Base-by-base conservation (phyloP, 64 coral and sea anemone genomes). In the Actinia tenebrosa region DNA sequence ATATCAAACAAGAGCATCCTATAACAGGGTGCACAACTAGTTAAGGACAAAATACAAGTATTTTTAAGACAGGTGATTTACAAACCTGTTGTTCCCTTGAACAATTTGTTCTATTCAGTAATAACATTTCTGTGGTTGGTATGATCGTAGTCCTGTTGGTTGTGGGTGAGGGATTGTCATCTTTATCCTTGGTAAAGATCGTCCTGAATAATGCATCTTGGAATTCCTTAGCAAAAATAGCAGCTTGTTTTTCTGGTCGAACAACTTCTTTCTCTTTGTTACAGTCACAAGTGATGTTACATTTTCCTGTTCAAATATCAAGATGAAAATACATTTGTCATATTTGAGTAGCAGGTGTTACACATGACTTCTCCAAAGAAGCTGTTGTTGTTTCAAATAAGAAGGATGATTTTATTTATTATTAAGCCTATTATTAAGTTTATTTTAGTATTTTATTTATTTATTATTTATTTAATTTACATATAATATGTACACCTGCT, bases 141-240 rank as follows among this genome's bases (percentile, higher is more conserved):
- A 75, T 16, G 18, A 44, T 17, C 2, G 2, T 64, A 14, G 69
- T n/a, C 5, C 82, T 77, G 10, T 20, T 78, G 37, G 79, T 86
- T n/a, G 89, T 79, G 60, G 89, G 68, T 23, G 89, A 43, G 1
- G 83, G 64, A 22, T 86, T 80, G 27, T 87, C 90, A 52, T 93
- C 82, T 42, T 79, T 85, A 10, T 79, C 45, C 63, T 88, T 88
- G 2, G 54, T 93, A 62, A 98, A 98, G 15, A 98, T 14, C 56
- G 71, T 69, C 44, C 42, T 60, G 14, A 88, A 92, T 54, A 98
- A 92, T 50, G 79, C 82, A 84, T 98, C 96, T 80, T 98, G 96
- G 64, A 98, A 98, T 56, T 98, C 96, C 77, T 98, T 98, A 7
- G 96, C 96, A 83, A 98, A 98, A 14, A 94, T 60, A 25, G 96